Evolutionary conservation across 2,113 vertebrate genomes (phyloP).

Genomic region (Gambusia holbrooki): DNA sequence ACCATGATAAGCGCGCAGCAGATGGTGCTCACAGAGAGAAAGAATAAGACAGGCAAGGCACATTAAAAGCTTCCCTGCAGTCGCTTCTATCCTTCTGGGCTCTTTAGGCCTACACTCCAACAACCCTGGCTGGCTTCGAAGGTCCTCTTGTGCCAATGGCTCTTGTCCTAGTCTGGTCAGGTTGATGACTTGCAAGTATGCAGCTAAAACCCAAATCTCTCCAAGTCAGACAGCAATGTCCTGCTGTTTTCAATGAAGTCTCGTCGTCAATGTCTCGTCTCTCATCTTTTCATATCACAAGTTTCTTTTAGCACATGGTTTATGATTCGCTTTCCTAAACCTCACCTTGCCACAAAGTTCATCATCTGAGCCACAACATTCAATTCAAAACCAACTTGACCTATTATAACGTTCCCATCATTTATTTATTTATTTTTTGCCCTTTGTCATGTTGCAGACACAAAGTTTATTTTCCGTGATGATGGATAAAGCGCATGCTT

Average conservation of each 20-base stretch:
- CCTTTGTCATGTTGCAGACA: too few species aligned
- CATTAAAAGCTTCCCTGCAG: constrained; percentile 78
- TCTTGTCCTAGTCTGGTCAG: constrained; percentile 50
- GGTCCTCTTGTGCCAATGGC: constrained; percentile 35
- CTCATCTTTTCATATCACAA: constrained; percentile 13
- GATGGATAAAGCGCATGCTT: too few species aligned
- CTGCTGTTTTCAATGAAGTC: constrained; percentile 39
- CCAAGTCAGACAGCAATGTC: constrained; percentile 47
- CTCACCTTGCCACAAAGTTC: constrained; percentile 17
- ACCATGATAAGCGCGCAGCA: constrained; percentile 71
- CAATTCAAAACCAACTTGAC: not conserved
- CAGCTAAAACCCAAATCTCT: constrained; percentile 33
- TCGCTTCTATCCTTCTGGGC: constrained; percentile 60
- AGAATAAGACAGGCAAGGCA: constrained; percentile 61
- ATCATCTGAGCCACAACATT: constrained; percentile 9
- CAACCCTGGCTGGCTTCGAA: constrained; percentile 47
- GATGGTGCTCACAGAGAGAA: constrained; percentile 73
- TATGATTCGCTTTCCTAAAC: constrained; percentile 30
- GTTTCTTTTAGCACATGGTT: constrained; percentile 30
- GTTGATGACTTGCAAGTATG: constrained; percentile 42
- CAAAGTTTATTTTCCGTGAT: too few species aligned
- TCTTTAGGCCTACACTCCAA: constrained; percentile 55
- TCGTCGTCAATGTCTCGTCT: constrained; percentile 18
- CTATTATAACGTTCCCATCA: not conserved
- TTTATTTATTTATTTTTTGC: not conserved